A percentile compares a stretch with the other conserved stretches of the same genome.
Evolutionary conservation across 2,888 invertebrate species (phyloP).

Genomic region (Salticus scenicus): DNA sequence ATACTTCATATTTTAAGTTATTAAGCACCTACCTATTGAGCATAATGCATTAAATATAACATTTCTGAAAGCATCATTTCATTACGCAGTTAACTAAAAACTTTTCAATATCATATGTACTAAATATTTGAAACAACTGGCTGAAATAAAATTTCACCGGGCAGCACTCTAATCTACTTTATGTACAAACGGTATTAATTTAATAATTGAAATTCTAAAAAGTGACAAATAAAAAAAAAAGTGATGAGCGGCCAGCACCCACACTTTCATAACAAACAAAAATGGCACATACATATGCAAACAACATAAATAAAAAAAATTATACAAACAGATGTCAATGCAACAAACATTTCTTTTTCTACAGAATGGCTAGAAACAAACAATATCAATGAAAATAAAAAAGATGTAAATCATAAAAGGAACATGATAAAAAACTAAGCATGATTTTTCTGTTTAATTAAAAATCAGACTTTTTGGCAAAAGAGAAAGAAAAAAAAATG

Average conservation of each 20-base stretch:
- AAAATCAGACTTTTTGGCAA: too few species aligned
- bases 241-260: slow-evolving; percentile 43
- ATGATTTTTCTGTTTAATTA: too few species aligned
- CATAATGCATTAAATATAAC: too few species aligned
- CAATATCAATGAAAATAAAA: background rate
- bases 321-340: background rate
- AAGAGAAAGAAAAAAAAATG: too few species aligned
- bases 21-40: too few species aligned
- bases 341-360: slow-evolving; percentile 9
- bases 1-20: too few species aligned
- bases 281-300: slow-evolving; percentile 53
- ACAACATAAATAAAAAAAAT: slow-evolving; percentile 47
- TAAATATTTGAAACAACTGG: slow-evolving; percentile 1
- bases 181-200: slow-evolving; percentile 34
- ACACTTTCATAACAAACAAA: slow-evolving; percentile 38
- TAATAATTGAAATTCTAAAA: slow-evolving; percentile 27
- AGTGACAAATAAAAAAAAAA: slow-evolving; percentile 1
- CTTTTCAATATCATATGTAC: too few species aligned
- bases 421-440: background rate
- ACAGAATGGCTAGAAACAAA: background rate
- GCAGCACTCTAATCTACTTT: background rate
- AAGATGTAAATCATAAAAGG: background rate
- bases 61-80: too few species aligned
- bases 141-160: slow-evolving; percentile 20
- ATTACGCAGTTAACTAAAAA: too few species aligned